phyloP scores from a whole-genome alignment of 1,140 invertebrate species.

The Drosophila albomicans region DNA sequence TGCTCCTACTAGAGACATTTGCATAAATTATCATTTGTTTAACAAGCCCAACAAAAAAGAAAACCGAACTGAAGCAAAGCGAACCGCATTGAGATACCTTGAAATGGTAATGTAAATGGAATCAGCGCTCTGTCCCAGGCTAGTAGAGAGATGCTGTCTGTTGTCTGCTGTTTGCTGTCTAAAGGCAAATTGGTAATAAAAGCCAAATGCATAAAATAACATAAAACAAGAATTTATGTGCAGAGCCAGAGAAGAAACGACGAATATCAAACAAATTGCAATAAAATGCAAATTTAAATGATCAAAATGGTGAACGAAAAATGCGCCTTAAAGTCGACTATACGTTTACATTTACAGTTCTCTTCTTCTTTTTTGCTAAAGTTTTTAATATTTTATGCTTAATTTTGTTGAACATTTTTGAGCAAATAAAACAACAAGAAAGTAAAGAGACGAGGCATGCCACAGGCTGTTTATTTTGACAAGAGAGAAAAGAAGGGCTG shows the following conservation, averaged over 20 bases:
- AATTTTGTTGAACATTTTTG: slow-evolving; percentile 58
- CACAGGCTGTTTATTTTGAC: slow-evolving; percentile 49
- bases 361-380: slow-evolving; percentile 31
- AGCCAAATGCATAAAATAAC: slow-evolving; percentile 80
- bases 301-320: slow-evolving; percentile 41
- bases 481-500: neutral
- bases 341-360: too few species aligned
- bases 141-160: neutral
- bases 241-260: slow-evolving; percentile 25
- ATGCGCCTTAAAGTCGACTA: slow-evolving; percentile 64
- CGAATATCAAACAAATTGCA: slow-evolving; percentile 79
- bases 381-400: slow-evolving; percentile 75
- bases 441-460: slow-evolving; percentile 20
- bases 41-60: slow-evolving; percentile 52
- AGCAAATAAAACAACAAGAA: slow-evolving; percentile 49
- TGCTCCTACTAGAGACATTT: slow-evolving; percentile 75
- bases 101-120: slow-evolving; percentile 49
- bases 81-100: slow-evolving; percentile 48
- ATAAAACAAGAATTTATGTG: slow-evolving; percentile 80
- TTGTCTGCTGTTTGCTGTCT: slow-evolving; percentile 8
- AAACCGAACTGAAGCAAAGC: slow-evolving; percentile 1
- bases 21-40: slow-evolving; percentile 83
- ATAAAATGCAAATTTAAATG: slow-evolving; percentile 81
- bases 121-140: slow-evolving; percentile 22
- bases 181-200: slow-evolving; percentile 71